Percentiles rank a stretch among this genome's conserved stretches.
Conservation (phyloP, 2,113 vertebrate species). For the Bagarius yarrelli region DNA sequence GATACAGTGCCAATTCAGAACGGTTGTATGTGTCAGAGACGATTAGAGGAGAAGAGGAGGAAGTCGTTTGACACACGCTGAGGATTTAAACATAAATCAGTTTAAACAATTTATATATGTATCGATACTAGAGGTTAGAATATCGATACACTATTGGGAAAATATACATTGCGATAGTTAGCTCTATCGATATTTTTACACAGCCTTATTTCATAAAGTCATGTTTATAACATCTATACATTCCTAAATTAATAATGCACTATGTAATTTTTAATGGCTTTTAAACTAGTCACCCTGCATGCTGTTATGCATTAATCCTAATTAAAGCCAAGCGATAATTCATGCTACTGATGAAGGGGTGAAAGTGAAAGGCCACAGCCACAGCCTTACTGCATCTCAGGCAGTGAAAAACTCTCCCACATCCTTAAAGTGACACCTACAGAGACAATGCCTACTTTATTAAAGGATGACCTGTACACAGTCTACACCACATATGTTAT, state of each 20-base stretch:
- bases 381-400: not conserved
- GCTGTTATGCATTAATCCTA: not conserved
- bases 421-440: not conserved
- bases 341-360: not conserved
- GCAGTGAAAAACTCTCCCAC: not conserved
- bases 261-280: not conserved
- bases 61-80: too few relatives aligned
- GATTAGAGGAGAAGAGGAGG: too few relatives aligned
- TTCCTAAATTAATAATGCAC: not conserved
- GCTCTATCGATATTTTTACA: too few relatives aligned
- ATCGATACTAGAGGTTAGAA: too few relatives aligned
- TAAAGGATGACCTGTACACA: not conserved
- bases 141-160: too few relatives aligned
- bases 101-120: too few relatives aligned
- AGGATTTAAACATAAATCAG: too few relatives aligned
- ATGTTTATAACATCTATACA: not conserved
- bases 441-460: not conserved
- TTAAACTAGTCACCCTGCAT: not conserved
- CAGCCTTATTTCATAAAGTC: not conserved
- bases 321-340: not conserved
- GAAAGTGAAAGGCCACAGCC: not conserved
- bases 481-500: too few relatives aligned
- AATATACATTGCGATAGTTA: too few relatives aligned
- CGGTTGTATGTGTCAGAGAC: too few relatives aligned
- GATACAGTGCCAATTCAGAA: too few relatives aligned